Base-by-base conservation (phyloP, 2,888 invertebrate species). In the Sicus ferrugineus region DNA sequence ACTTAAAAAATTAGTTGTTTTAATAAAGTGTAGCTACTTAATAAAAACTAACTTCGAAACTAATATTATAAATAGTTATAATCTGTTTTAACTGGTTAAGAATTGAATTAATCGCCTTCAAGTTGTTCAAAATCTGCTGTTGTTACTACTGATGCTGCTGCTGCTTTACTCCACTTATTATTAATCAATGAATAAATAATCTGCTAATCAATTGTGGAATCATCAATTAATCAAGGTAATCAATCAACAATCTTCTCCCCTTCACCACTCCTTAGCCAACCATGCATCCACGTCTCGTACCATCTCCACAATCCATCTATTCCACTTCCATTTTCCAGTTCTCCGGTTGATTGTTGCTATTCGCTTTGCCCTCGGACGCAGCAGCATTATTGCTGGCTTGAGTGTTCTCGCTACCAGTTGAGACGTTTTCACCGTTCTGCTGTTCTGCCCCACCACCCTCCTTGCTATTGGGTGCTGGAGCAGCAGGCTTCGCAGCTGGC, bases 401-500 rank as follows among this genome's bases (percentile, higher is more conserved):
- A 42, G 42, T 71, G 63, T 38, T 65, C 30, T 65, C 72, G n/a
- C 64, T 74, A 69, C 30, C 68, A 70, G 48, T 63, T 14, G 28
- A 70, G 11, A 71, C 54, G 65, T 75, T 77, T 59, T 77, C 75
- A n/a, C 80, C 81, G 65, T 80, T 80, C 56, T 80, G 78, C 38
- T 78, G 76, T 14, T 76, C 74, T 9, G 70, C 50, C 34, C 78
- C 78, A 62, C 80, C 80, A 73, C 81, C 54, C 54, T 54, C 54
- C 5, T 54, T 54, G 26, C 26, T 54, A n/a, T n/a, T n/a, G n/a
- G n/a, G n/a, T 9, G 54, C 80, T 34, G 80, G 73, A 67, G 80
- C 73, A 59, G 80, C 72, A 28, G 82, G 77, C 50, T 82, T 77
- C 31, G 86, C 84, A 50, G 89, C 89, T 59, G 89, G 89, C 85